A percentile compares a stretch with the other conserved stretches of the same genome.
Evolutionary conservation across 1,140 invertebrate species (phyloP).

Genomic region (Drosophila santomea): DNA sequence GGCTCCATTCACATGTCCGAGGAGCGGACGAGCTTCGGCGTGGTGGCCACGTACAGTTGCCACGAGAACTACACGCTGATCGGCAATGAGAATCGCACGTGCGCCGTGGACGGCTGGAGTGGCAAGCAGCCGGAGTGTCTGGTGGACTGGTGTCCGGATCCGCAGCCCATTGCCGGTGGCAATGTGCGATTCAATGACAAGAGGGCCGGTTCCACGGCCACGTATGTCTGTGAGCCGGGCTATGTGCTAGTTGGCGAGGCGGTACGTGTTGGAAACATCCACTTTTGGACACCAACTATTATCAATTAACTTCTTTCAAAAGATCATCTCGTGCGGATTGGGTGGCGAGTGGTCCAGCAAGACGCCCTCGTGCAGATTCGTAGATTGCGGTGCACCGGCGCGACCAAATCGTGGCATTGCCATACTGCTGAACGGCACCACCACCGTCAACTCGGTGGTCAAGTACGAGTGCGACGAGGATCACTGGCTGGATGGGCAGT

Average conservation of each 20-base stretch:
- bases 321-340: constrained; percentile 91
- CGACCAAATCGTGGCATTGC: constrained; percentile 91
- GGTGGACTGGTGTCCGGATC: constrained; percentile 94
- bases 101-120: constrained; percentile 93
- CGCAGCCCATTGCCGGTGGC: constrained; percentile 90
- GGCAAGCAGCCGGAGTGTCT: constrained; percentile 92
- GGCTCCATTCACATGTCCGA: constrained; percentile 89
- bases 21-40: constrained; percentile 91
- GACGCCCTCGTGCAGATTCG: constrained; percentile 92
- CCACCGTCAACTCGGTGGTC: constrained; percentile 90
- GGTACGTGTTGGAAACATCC: constrained; percentile 81
- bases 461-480: constrained; percentile 92
- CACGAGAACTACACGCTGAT: constrained; percentile 94
- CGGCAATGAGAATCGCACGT: constrained; percentile 90
- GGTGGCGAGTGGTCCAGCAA: constrained; percentile 93
- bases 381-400: constrained; percentile 94
- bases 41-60: constrained; percentile 91
- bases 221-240: constrained; percentile 92
- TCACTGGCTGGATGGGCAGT: constrained; percentile 92
- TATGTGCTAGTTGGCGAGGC: constrained; percentile 93
- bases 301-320: not conserved
- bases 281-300: not conserved
- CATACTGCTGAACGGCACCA: constrained; percentile 90
- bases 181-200: constrained; percentile 88
- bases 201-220: constrained; percentile 91